Evolutionary conservation across 2,797 vertebrate species (phyloP), one percentile per base, ranked within the genome.

Genomic region (Choloepus didactylus): DNA sequence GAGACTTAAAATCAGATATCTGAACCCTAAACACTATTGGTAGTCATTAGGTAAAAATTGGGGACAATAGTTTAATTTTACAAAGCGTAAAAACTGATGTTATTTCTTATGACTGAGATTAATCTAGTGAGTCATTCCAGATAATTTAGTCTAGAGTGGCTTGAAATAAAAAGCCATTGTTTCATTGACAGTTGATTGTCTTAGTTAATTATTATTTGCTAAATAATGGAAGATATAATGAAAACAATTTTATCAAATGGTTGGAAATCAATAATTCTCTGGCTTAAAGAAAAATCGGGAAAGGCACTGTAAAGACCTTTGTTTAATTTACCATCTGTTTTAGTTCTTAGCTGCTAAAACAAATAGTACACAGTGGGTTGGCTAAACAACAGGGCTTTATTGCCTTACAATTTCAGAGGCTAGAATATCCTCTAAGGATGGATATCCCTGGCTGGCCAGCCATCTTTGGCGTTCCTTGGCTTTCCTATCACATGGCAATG

Each of bases 31-130:
- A 75, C 19, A n/a, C 44, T 81, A 73, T 18, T 69, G 35, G 2
- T 80, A 62, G 72, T 87, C 35, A 72, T 67, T 66, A 88, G 69
- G 21, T 46, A 81, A 46, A 70, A 70, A 51, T 72, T 66, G 75
- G 67, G 0, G 82, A 81, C 1, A 64, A 64, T 44, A 41, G 54
- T 19, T 83, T 66, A 75, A 66, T 87, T 91, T 85, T 9, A 66
- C 51, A 46, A 83, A 16, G 21, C 16, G 81, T 62, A 67, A 59
- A 93, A 95, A 77, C 25, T 64, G 1, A 76, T 51, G 12, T 64
- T 80, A 59, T 75, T 91, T 94, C 23, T 86, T 31, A 75, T 46
- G 31, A 76, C 64, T 84, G 75, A 51, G 46, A 70, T 91, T 94
- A 72, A 5, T 62, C 29, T 81, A 86, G 4, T 79, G 16, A 10